These are phyloP conservation scores for Scophthalmus maximus DNA, from an alignment of 2,113 vertebrate species.

Conservation along the genomic window DNA sequence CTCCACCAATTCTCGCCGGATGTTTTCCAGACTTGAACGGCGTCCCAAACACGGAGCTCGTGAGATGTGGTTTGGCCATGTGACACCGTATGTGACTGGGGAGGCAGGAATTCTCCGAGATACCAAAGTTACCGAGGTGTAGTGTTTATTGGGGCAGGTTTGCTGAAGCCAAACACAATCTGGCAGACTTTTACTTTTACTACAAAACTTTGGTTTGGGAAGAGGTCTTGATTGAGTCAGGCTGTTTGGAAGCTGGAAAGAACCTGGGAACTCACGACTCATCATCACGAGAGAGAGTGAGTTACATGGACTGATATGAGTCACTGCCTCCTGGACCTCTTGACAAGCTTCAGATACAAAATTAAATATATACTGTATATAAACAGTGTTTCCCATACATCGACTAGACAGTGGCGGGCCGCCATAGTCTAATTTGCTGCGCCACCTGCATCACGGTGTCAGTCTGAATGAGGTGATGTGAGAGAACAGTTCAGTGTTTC, in stretches of 20 bases:
- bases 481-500: not conserved
- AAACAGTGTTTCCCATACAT: no score
- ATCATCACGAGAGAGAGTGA: slow-evolving; percentile 8
- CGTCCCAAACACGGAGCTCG: slow-evolving; percentile 11
- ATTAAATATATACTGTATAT: not conserved
- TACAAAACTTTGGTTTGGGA: slow-evolving; percentile 11
- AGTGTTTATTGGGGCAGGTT: slow-evolving; percentile 10
- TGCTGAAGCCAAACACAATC: slow-evolving; percentile 7
- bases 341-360: not conserved
- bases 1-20: slow-evolving; percentile 18
- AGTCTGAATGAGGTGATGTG: not conserved
- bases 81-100: slow-evolving; percentile 8
- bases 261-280: slow-evolving; percentile 15
- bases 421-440: no score
- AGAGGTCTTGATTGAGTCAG: slow-evolving; percentile 8
- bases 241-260: slow-evolving; percentile 6
- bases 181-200: slow-evolving; percentile 7
- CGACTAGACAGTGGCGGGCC: no score
- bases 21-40: slow-evolving; percentile 41
- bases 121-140: not conserved
- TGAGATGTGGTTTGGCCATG: slow-evolving; percentile 33
- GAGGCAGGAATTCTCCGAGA: not conserved
- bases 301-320: not conserved
- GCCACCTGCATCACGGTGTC: no score
- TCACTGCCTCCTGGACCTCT: not conserved